phyloP scores from a whole-genome alignment of 2,888 invertebrate species.

The Lathronympha strigana region DNA sequence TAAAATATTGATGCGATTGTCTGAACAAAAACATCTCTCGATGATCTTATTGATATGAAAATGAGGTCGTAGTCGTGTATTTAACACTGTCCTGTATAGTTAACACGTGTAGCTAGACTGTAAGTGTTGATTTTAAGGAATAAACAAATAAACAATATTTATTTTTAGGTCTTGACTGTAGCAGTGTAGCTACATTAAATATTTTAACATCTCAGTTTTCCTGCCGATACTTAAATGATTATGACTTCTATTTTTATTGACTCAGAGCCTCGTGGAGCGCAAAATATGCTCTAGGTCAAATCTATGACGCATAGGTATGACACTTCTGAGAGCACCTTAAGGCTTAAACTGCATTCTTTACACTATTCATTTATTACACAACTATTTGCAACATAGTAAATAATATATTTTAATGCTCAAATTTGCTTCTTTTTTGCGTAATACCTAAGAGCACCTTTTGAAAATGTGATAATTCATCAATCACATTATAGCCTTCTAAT shows the following conservation, averaged over 20 bases:
- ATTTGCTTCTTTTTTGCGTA: neutral
- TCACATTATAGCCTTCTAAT: no score
- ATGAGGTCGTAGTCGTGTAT: no score
- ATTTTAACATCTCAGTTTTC: neutral
- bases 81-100: no score
- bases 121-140: no score
- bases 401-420: neutral
- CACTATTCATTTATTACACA: neutral
- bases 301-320: neutral
- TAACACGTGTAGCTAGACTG: no score
- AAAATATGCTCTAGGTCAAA: neutral
- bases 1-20: no score
- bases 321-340: conserved; percentile 1
- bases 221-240: neutral
- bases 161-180: neutral
- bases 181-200: neutral
- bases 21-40: no score
- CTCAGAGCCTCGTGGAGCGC: neutral
- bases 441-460: no score
- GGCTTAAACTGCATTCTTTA: neutral
- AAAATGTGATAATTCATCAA: no score
- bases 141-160: no score
- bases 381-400: conserved; percentile 1
- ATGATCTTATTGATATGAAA: no score
- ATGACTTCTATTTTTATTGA: neutral